These are phyloP conservation scores for Acanthosepion lycidas DNA, from an alignment of 2,888 invertebrate genomes.

Conservation along the genomic window DNA sequence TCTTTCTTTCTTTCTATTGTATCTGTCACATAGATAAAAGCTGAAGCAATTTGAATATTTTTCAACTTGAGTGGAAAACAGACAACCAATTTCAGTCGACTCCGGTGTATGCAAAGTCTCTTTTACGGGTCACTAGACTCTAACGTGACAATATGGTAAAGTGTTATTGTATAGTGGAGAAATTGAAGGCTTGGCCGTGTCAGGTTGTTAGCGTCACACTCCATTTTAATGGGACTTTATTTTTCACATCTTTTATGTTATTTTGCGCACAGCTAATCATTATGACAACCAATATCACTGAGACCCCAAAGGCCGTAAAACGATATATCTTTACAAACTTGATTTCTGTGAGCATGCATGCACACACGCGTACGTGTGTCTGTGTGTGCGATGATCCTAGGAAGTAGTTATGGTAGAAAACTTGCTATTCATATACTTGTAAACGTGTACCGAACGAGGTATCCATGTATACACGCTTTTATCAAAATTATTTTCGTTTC, in stretches of 20 bases:
- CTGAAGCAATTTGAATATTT: too few relatives aligned
- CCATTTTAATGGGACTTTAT: not conserved
- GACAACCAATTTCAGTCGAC: not conserved
- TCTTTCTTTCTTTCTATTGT: too few relatives aligned
- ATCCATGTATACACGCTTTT: too few relatives aligned
- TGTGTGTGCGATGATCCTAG: too few relatives aligned
- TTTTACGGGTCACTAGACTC: not conserved
- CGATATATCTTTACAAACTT: not conserved
- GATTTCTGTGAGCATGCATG: not conserved
- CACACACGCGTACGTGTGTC: not conserved
- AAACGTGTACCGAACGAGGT: too few relatives aligned
- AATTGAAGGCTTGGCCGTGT: not conserved
- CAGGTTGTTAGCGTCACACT: not conserved
- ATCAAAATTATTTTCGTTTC: too few relatives aligned
- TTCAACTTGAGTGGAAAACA: not conserved
- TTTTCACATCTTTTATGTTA: not conserved
- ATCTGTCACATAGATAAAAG: not conserved
- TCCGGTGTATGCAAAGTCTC: not conserved
- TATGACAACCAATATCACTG: not conserved
- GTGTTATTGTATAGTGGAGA: not conserved
- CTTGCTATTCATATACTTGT: too few relatives aligned
- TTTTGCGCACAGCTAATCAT: not conserved
- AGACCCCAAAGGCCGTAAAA: not conserved
- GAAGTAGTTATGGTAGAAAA: too few relatives aligned
- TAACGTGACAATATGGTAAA: not conserved